Evolutionary conservation across 2,888 invertebrate genomes (phyloP).

Genomic region (Melanotus villosus): DNA sequence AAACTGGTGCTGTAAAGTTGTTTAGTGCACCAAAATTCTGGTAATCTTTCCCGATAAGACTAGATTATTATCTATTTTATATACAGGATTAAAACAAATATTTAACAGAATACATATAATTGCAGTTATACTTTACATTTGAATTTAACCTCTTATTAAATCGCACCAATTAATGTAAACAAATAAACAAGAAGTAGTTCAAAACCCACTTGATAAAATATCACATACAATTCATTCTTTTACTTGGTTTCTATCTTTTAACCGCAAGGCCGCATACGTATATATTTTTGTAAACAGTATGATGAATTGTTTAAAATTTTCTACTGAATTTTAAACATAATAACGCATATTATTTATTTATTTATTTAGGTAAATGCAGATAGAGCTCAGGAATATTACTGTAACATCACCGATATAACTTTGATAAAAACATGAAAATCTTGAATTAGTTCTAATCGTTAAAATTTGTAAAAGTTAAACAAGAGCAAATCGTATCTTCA

Average conservation of each 20-base stretch:
- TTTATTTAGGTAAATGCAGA: background rate
- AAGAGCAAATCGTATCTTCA: too few species aligned
- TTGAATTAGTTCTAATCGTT: background rate
- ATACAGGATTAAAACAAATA: too few species aligned
- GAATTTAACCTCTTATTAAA: too few species aligned
- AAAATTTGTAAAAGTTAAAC: too few species aligned
- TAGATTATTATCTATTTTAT: too few species aligned
- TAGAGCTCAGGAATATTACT: background rate
- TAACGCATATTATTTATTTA: background rate
- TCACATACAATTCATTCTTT: conserved; percentile 14
- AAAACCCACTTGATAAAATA: conserved; percentile 4
- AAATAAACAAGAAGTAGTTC: background rate
- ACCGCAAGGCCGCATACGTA: conserved; percentile 11
- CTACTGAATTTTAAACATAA: conserved; percentile 4
- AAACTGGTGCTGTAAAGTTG: too few species aligned
- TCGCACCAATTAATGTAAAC: background rate
- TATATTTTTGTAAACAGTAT: background rate
- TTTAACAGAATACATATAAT: too few species aligned
- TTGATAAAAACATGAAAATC: background rate
- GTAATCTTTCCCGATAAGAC: too few species aligned
- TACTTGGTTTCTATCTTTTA: background rate
- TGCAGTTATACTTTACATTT: too few species aligned
- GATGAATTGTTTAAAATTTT: too few species aligned
- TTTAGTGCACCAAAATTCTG: too few species aligned
- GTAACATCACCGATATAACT: background rate